Evolutionary conservation across 23 tunicate species (phyloP).

Genomic region (Styela plicata): DNA sequence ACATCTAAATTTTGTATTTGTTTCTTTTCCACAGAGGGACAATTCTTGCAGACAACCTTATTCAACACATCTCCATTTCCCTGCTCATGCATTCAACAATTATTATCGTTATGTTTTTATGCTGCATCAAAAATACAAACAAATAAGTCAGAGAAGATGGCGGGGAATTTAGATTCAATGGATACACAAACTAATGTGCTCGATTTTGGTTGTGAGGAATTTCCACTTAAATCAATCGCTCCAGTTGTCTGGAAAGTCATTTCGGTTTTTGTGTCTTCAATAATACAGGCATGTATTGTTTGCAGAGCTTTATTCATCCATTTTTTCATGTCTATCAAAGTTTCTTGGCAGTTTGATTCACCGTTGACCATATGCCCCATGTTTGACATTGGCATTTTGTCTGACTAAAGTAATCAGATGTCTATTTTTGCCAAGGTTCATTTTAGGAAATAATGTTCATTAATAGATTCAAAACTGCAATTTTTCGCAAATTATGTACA

Average conservation of each 20-base stretch:
- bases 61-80: conserved; percentile 11
- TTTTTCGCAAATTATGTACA: too few relatives aligned
- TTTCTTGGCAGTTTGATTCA: too few relatives aligned
- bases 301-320: too few relatives aligned
- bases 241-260: conserved; percentile 12
- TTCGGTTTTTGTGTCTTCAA: neutral
- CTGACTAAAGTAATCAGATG: too few relatives aligned
- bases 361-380: too few relatives aligned
- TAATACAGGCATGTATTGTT: conserved; percentile 15
- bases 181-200: neutral
- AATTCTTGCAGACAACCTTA: neutral
- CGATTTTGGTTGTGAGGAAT: neutral
- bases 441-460: too few relatives aligned
- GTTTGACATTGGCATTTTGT: too few relatives aligned
- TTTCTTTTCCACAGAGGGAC: neutral
- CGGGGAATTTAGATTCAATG: neutral
- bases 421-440: too few relatives aligned
- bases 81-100: conserved; percentile 10
- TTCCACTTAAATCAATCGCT: neutral
- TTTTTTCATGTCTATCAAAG: too few relatives aligned
- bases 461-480: too few relatives aligned
- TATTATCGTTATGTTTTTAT: conserved; percentile 6
- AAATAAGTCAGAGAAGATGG: neutral
- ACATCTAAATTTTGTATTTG: too few relatives aligned
- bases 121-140: neutral